Evolutionary conservation across 2,888 invertebrate species (phyloP).

Genomic region (Zhengitettix transpicula): DNA sequence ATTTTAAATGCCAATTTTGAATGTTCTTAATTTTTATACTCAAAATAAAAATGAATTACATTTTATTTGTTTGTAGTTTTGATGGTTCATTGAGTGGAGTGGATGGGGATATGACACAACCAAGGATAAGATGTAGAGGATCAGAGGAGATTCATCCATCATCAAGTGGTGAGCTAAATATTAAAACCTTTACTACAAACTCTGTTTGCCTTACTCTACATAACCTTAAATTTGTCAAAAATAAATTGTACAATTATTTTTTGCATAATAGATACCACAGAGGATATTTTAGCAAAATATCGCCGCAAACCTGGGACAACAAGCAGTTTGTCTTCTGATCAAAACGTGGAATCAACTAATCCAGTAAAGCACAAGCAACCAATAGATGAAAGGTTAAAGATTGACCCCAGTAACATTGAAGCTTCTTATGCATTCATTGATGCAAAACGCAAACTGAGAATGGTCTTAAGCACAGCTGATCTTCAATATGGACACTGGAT

Average conservation of each 20-base stretch:
- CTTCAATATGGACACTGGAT: slow-evolving; percentile 41
- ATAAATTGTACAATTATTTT: neutral
- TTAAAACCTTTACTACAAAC: neutral
- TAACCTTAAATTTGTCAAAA: neutral
- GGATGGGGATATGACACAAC: slow-evolving; percentile 15
- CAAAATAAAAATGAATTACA: neutral
- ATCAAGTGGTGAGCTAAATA: slow-evolving; percentile 3
- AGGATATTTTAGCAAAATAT: slow-evolving; percentile 91
- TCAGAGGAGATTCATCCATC: slow-evolving; percentile 24
- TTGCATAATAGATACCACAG: slow-evolving; percentile 50
- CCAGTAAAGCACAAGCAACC: slow-evolving; percentile 18
- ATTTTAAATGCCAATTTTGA: too few species aligned
- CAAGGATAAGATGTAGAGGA: slow-evolving; percentile 17
- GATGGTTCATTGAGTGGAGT: slow-evolving; percentile 23
- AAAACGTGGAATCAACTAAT: slow-evolving; percentile 5
- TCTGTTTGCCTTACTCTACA: neutral
- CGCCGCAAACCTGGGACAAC: slow-evolving; percentile 42
- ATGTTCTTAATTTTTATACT: too few species aligned
- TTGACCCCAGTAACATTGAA: slow-evolving; percentile 37
- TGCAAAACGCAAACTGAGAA: slow-evolving; percentile 71
- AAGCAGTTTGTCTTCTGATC: slow-evolving; percentile 12
- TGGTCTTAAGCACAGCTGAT: slow-evolving; percentile 80
- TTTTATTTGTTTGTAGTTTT: slow-evolving; percentile 9
- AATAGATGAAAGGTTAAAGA: slow-evolving; percentile 29
- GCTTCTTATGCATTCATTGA: slow-evolving; percentile 36